Conservation (phyloP, 2,797 vertebrate species). For the Hypotaenidia okinawae region DNA sequence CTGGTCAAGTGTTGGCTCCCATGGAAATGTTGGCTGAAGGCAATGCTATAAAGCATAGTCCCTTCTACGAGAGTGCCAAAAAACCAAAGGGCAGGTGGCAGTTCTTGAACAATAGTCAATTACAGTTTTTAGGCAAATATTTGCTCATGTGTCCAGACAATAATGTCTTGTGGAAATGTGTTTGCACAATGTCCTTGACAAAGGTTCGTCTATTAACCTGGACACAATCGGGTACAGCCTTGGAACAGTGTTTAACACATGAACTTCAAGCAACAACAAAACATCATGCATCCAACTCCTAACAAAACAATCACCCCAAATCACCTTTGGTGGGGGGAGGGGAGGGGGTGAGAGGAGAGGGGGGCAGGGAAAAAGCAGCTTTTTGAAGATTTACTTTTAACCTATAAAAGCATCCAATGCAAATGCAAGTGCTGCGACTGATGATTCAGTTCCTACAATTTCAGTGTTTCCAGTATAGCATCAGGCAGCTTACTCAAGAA, state of each 20-base stretch:
- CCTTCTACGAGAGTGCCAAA: not conserved
- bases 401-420: not conserved
- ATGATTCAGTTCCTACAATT: not conserved
- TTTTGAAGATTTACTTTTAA: constrained; percentile 10
- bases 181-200: constrained; percentile 57
- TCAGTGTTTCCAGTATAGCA: not conserved
- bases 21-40: constrained; percentile 1
- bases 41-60: not conserved
- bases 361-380: no score
- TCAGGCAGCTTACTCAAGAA: not conserved
- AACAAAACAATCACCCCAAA: not conserved
- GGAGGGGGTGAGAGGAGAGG: no score
- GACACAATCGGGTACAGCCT: not conserved
- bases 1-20: constrained; percentile 34
- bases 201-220: constrained; percentile 11
- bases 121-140: constrained; percentile 46
- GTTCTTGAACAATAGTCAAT: constrained; percentile 43
- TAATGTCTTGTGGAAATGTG: constrained; percentile 59
- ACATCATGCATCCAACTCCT: not conserved
- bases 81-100: constrained; percentile 49
- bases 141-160: constrained; percentile 50
- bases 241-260: constrained; percentile 19
- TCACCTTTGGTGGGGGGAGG: not conserved
- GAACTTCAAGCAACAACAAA: constrained; percentile 1
- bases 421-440: not conserved